Evolutionary conservation across 2,888 invertebrate genomes (phyloP), one percentile per base, ranked within the genome.

Genomic region (Cistogaster globosa): DNA sequence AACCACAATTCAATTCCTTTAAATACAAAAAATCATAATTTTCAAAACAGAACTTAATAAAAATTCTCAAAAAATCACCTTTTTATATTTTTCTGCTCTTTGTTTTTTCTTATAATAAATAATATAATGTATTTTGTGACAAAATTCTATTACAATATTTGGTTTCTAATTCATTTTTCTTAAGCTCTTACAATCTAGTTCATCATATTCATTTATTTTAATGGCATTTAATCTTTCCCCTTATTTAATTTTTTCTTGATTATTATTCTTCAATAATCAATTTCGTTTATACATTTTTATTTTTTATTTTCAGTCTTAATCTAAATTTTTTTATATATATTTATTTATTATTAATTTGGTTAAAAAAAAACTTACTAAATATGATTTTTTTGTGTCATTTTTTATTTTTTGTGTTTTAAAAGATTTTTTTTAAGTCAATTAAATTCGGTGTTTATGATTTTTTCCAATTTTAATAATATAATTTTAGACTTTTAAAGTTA

Each of bases 191-290:
- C 14, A 71, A 65, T 48, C 71, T 79, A 79, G n/a, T 71, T 78
- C 63, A 65, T 79, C 16, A 72, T 74, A 80, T 65, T 80, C 72
- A 80, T 74, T 68, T 80, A 67, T 74, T 45, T 53, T 85, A 85
- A 82, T 85, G 81, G 82, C 85, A 81, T 82, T 85, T 84, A 67
- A 65, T 38, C 71, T 85, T 85, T 80, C 80, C 80, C 80, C 74
- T 74, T 80, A 60, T 60, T 71, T 48, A 55, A 53, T 62, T 38
- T 83, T 72, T 68, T 63, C 58, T 68, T 77, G 42, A 48, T 69
- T 75, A 74, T 36, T 42, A 68, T 76, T n/a, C 51, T 55, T 48
- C 22, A 68, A 62, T 42, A 26, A 69, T 51, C 42, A 55, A n/a
- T 45, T 65, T 71, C 79, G 18, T 48, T 60, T n/a, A 60, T 65